Percentiles rank a stretch among this genome's conserved stretches.
These are phyloP conservation scores for Tragulus kanchil DNA, from an alignment of 2,113 vertebrate genomes.

Conservation along the genomic window DNA sequence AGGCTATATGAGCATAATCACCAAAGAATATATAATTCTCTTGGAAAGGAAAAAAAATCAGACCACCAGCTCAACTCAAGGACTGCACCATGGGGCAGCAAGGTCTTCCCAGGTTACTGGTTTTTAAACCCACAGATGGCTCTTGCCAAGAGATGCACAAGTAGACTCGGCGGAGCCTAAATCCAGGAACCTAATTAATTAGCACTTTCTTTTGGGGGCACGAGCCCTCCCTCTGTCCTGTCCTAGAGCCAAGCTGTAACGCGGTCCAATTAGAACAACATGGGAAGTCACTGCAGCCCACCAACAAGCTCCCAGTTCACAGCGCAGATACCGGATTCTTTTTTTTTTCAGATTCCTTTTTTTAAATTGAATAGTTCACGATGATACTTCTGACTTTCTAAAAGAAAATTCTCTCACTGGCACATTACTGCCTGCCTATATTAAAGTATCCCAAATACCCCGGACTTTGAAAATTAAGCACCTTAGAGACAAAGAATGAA, in stretches of 20 bases:
- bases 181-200: conserved; percentile 22
- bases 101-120: background rate
- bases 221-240: background rate
- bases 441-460: conserved; percentile 2
- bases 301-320: conserved; percentile 25
- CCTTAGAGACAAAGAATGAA: conserved; percentile 40
- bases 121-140: background rate
- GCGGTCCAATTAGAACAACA: conserved; percentile 24
- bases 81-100: background rate
- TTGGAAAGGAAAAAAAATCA: background rate
- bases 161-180: background rate
- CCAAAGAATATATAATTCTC: background rate
- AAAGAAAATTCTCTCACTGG: conserved; percentile 19
- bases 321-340: background rate
- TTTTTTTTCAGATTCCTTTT: background rate
- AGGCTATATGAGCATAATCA: background rate
- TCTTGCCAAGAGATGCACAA: background rate
- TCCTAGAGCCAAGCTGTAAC: background rate
- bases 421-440: background rate
- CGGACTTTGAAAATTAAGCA: conserved; percentile 26
- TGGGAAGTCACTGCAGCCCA: background rate
- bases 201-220: background rate
- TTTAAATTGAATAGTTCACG: background rate
- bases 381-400: background rate
- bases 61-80: background rate